phyloP scores from a whole-genome alignment of 1,140 invertebrate genomes.

The Danaus melanippus region DNA sequence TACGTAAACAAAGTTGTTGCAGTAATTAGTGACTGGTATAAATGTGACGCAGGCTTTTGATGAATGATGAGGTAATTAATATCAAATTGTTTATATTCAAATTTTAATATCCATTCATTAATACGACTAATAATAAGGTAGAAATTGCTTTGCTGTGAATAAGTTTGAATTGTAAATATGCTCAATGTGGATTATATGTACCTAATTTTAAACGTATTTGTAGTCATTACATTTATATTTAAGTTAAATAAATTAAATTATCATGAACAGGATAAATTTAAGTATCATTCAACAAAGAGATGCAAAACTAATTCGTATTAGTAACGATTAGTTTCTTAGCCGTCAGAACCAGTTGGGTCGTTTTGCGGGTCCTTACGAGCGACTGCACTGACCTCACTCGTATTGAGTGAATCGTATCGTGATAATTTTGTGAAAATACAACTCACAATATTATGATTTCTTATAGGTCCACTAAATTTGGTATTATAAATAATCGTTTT shows the following conservation, averaged over 20 bases:
- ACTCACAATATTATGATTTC: no score
- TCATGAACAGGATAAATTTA: not conserved
- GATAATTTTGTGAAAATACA: slow-evolving; percentile 12
- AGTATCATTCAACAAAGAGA: slow-evolving; percentile 18
- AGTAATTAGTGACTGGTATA: slow-evolving; percentile 7
- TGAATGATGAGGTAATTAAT: no score
- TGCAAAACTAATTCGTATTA: slow-evolving; percentile 30
- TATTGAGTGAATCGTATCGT: slow-evolving; percentile 13
- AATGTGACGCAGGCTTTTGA: not conserved
- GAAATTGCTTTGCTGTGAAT: no score
- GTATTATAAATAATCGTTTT: no score
- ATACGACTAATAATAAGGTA: no score
- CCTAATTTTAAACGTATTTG: no score
- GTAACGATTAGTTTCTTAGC: slow-evolving; percentile 42
- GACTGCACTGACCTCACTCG: slow-evolving; percentile 31
- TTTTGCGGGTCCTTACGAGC: slow-evolving; percentile 37
- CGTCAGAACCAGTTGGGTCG: slow-evolving; percentile 45
- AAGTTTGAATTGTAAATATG: no score
- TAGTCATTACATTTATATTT: no score
- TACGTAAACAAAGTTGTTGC: slow-evolving; percentile 2
- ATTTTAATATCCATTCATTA: no score
- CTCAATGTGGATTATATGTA: no score
- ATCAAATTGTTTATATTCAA: no score
- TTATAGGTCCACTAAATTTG: no score
- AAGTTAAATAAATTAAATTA: not conserved